phyloP scores from a whole-genome alignment of 2,797 vertebrate genomes.

The Enteromius thamalakanensis region DNA sequence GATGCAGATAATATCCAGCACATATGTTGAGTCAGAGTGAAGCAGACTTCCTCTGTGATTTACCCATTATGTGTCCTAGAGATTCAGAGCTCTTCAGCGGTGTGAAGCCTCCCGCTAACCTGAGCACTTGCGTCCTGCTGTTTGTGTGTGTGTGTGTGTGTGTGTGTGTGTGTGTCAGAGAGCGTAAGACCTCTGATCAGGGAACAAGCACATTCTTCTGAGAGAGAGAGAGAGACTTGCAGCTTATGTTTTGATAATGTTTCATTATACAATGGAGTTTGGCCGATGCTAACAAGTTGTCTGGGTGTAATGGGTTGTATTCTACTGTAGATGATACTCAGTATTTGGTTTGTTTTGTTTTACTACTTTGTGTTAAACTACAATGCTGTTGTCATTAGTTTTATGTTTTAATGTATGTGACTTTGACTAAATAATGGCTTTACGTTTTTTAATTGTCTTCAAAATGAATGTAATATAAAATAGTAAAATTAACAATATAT shows the following conservation, averaged over 20 bases:
- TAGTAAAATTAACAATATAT: too few species aligned
- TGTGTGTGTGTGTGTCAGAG: neutral
- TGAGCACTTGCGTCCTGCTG: conserved; percentile 11
- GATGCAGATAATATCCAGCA: conserved; percentile 22
- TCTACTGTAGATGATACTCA: neutral
- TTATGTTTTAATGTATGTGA: neutral
- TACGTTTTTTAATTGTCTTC: too few species aligned
- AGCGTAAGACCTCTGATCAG: neutral
- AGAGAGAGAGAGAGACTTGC: neutral
- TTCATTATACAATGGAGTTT: neutral
- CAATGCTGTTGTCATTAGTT: neutral
- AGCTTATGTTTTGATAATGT: neutral
- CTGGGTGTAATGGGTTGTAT: neutral
- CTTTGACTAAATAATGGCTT: too few species aligned
- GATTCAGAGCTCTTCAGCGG: conserved; percentile 32
- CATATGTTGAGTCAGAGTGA: conserved; percentile 28
- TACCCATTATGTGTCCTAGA: conserved; percentile 29
- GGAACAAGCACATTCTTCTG: too few species aligned
- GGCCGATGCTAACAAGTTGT: neutral
- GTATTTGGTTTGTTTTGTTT: neutral
- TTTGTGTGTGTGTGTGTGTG: neutral
- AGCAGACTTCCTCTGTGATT: conserved; percentile 7
- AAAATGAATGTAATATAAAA: too few species aligned
- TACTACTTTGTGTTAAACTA: neutral
- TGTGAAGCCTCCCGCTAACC: conserved; percentile 3